A percentile compares a stretch with the other conserved stretches of the same genome.
These are phyloP conservation scores for Gallinago jamesoni DNA, from an alignment of 2,113 vertebrate genomes.

Conservation along the genomic window DNA sequence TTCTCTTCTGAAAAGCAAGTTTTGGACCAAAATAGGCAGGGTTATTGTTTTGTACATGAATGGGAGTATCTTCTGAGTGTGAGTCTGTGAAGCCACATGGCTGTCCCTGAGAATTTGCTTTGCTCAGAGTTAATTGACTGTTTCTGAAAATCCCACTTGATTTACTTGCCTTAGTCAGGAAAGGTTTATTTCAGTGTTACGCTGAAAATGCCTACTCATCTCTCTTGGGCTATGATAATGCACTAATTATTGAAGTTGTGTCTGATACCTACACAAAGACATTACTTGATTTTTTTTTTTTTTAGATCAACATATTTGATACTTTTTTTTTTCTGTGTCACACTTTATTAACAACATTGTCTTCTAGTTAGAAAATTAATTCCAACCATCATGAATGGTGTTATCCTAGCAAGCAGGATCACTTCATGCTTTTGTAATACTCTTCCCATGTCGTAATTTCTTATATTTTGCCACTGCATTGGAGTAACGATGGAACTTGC, in stretches of 20 bases:
- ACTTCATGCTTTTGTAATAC: not conserved
- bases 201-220: not conserved
- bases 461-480: not conserved
- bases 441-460: not conserved
- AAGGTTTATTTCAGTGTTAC: not conserved
- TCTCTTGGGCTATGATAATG: not conserved
- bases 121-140: not conserved
- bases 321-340: not conserved
- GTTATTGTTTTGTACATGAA: not conserved
- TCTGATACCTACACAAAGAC: not conserved
- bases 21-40: not conserved
- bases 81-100: not conserved
- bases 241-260: not conserved
- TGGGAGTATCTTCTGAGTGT: not conserved
- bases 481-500: not conserved
- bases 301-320: conserved; percentile 27
- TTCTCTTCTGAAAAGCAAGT: not conserved
- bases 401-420: not conserved
- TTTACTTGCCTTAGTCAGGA: not conserved
- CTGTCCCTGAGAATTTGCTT: not conserved
- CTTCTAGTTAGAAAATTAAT: conserved; percentile 15
- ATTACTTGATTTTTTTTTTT: conserved; percentile 1
- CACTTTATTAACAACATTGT: not conserved
- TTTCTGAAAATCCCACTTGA: not conserved
- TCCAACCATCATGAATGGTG: not conserved